Conservation (phyloP, 2,113 vertebrate species). For the Ornithorhynchus anatinus region DNA sequence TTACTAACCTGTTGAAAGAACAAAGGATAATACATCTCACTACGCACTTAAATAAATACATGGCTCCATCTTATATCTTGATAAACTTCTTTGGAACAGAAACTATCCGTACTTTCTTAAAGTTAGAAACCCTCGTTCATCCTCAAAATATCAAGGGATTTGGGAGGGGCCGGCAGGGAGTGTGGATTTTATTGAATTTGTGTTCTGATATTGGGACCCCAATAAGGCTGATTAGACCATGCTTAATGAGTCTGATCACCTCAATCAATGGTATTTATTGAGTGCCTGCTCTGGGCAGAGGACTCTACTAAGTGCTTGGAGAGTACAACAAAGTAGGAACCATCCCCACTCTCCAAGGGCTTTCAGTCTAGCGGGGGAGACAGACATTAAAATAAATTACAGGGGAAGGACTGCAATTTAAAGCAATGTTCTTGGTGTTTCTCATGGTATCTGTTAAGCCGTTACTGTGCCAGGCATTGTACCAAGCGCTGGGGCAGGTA, state of each 20-base stretch:
- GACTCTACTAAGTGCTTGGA: background rate
- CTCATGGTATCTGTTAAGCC: too few species aligned
- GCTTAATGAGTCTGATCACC: slow-evolving; percentile 17
- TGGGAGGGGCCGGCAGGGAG: background rate
- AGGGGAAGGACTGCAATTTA: too few species aligned
- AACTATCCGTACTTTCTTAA: background rate
- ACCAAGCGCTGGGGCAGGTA: too few species aligned
- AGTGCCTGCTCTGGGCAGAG: slow-evolving; percentile 11
- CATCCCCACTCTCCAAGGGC: too few species aligned
- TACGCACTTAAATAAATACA: slow-evolving; percentile 45
- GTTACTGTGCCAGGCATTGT: too few species aligned
- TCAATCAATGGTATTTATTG: slow-evolving; percentile 6
- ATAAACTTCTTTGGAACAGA: slow-evolving; percentile 24
- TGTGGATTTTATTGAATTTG: background rate
- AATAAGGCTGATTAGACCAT: background rate
- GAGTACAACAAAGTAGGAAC: too few species aligned
- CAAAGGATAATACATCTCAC: slow-evolving; percentile 64
- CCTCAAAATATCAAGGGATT: slow-evolving; percentile 1
- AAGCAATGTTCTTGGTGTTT: too few species aligned
- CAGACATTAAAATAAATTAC: too few species aligned
- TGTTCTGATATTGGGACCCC: slow-evolving; percentile 2
- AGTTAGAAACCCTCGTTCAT: slow-evolving; percentile 8
- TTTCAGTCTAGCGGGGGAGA: too few species aligned
- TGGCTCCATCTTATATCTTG: slow-evolving; percentile 44
- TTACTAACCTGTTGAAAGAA: slow-evolving; percentile 80